phyloP scores from a whole-genome alignment of 2,113 vertebrate genomes.

The Myotis brandtii region DNA sequence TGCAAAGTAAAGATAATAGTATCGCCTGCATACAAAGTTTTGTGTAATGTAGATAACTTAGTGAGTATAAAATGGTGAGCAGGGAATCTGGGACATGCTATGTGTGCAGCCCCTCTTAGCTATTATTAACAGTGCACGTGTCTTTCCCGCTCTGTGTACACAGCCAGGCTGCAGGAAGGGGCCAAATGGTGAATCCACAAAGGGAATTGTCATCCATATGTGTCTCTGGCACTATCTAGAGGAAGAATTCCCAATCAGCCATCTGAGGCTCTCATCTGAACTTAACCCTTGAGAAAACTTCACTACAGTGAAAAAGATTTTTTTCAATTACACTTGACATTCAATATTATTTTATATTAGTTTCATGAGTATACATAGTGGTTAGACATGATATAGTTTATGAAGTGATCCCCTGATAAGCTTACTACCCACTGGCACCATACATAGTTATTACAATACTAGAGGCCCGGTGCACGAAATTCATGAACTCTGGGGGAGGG shows the following conservation, averaged over 20 bases:
- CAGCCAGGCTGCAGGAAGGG: background rate
- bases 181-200: background rate
- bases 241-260: background rate
- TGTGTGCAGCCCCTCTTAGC: rapidly evolving
- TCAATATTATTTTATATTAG: background rate
- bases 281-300: background rate
- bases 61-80: background rate
- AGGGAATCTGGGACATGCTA: rapidly evolving
- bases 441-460: background rate
- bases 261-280: background rate
- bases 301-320: background rate
- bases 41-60: background rate
- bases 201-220: background rate
- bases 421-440: background rate
- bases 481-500: too few relatives aligned
- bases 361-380: background rate
- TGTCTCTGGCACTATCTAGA: background rate
- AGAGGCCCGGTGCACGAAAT: too few relatives aligned
- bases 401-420: background rate
- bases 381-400: background rate
- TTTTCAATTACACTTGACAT: background rate
- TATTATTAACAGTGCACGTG: background rate
- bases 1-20: background rate
- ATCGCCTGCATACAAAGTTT: background rate
- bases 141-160: background rate